Percentiles rank a stretch among this genome's conserved stretches.
These are phyloP conservation scores for Sisyra terminalis DNA, from an alignment of 2,888 invertebrate species.

Conservation along the genomic window DNA sequence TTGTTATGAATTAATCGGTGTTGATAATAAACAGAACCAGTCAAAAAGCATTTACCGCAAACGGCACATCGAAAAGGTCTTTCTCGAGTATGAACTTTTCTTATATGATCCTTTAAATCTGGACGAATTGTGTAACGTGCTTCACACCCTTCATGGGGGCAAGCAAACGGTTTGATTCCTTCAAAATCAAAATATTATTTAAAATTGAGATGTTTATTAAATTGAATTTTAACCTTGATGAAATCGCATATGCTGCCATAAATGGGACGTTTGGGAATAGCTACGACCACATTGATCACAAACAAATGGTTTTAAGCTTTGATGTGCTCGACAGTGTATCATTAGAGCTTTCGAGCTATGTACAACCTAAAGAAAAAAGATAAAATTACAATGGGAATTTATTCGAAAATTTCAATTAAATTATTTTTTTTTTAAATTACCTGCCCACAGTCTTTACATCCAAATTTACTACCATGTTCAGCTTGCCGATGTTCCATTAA, in stretches of 20 bases:
- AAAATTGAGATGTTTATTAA: background rate
- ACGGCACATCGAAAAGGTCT: slow-evolving; percentile 42
- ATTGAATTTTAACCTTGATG: slow-evolving; percentile 34
- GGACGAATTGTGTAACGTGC: slow-evolving; percentile 44
- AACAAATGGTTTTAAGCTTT: slow-evolving; percentile 31
- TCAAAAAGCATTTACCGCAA: slow-evolving; percentile 42
- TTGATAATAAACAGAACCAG: slow-evolving; percentile 45
- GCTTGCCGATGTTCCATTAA: slow-evolving; percentile 23
- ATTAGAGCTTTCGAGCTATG: slow-evolving; percentile 26
- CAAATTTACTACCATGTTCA: slow-evolving; percentile 25
- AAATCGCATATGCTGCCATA: slow-evolving; percentile 48
- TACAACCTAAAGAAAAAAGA: slow-evolving; percentile 18
- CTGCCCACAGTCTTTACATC: slow-evolving; percentile 27
- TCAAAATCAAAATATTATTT: slow-evolving; percentile 4
- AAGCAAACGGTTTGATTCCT: slow-evolving; percentile 46
- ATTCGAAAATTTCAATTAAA: background rate
- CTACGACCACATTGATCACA: slow-evolving; percentile 45
- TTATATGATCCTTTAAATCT: slow-evolving; percentile 42
- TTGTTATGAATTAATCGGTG: slow-evolving; percentile 44
- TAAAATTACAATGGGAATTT: slow-evolving; percentile 1
- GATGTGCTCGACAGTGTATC: slow-evolving; percentile 26
- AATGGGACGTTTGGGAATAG: slow-evolving; percentile 42
- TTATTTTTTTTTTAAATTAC: slow-evolving; percentile 14
- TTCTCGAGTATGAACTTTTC: slow-evolving; percentile 46
- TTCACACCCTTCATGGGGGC: slow-evolving; percentile 38